Conservation (phyloP, 2,888 invertebrate species). For the Eugnorisma glareosa region DNA sequence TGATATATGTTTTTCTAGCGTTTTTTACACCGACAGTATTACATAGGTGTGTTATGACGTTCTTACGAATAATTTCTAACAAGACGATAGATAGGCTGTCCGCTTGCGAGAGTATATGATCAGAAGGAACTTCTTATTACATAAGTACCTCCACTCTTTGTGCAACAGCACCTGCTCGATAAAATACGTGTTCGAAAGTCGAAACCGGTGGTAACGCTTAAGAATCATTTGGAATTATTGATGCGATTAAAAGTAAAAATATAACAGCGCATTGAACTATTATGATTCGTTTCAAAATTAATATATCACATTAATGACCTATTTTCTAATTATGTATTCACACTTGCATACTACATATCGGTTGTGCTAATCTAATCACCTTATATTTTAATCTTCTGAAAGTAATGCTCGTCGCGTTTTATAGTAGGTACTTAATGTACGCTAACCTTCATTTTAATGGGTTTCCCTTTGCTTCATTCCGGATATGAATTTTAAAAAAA, state of each 20-base stretch:
- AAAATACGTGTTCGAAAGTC: too few species aligned
- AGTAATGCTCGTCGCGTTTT: neutral
- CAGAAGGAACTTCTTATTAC: neutral
- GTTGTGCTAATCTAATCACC: slow-evolving; percentile 11
- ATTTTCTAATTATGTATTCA: slow-evolving; percentile 13
- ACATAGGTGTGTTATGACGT: too few species aligned
- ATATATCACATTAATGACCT: neutral
- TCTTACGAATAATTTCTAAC: too few species aligned
- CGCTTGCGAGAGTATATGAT: neutral
- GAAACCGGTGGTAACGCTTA: neutral
- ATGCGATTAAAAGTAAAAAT: neutral
- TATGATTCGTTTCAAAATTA: neutral
- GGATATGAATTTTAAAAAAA: neutral
- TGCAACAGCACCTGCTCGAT: neutral
- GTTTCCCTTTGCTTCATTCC: neutral
- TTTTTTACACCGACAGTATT: too few species aligned
- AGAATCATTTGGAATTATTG: neutral
- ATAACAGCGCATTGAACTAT: neutral
- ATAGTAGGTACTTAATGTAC: neutral
- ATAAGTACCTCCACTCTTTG: neutral
- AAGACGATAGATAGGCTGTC: neutral
- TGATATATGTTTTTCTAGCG: too few species aligned
- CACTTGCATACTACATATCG: slow-evolving; percentile 13
- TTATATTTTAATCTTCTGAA: slow-evolving; percentile 22
- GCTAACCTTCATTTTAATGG: slow-evolving; percentile 22